Evolutionary conservation across 2,888 invertebrate species (phyloP).

Genomic region (Cordylochernes scorpioides): DNA sequence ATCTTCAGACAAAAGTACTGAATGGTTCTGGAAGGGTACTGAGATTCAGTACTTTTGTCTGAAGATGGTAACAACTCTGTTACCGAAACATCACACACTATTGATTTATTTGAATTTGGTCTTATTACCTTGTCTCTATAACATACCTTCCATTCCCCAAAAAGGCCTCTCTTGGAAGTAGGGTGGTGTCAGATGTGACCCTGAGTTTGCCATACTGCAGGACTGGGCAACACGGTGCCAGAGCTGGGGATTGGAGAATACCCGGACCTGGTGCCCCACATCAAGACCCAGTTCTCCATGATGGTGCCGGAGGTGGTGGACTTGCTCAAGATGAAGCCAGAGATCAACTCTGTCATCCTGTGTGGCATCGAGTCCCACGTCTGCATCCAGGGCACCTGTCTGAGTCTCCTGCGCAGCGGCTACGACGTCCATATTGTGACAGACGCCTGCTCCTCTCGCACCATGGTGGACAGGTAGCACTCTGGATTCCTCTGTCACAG

Average conservation of each 20-base stretch:
- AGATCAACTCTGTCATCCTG: conserved; percentile 18
- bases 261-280: conserved; percentile 20
- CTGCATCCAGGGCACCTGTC: conserved; percentile 31
- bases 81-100: no score
- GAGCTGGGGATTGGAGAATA: conserved; percentile 26
- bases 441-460: conserved; percentile 29
- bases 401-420: conserved; percentile 26
- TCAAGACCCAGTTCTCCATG: conserved; percentile 31
- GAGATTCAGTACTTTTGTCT: no score
- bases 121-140: no score
- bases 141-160: no score
- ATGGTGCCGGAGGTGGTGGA: conserved; percentile 25
- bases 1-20: no score
- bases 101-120: no score
- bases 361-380: conserved; percentile 32
- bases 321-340: conserved; percentile 18
- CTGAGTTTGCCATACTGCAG: conserved; percentile 15
- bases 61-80: no score
- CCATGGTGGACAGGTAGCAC: conserved; percentile 25
- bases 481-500: no score
- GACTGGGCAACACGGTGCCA: conserved; percentile 28
- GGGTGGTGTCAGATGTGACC: no score
- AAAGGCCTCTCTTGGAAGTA: no score
- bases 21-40: no score
- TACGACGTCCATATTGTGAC: conserved; percentile 30